Evolutionary conservation across 2,797 vertebrate genomes (phyloP).

Genomic region (Lacerta bilineata): DNA sequence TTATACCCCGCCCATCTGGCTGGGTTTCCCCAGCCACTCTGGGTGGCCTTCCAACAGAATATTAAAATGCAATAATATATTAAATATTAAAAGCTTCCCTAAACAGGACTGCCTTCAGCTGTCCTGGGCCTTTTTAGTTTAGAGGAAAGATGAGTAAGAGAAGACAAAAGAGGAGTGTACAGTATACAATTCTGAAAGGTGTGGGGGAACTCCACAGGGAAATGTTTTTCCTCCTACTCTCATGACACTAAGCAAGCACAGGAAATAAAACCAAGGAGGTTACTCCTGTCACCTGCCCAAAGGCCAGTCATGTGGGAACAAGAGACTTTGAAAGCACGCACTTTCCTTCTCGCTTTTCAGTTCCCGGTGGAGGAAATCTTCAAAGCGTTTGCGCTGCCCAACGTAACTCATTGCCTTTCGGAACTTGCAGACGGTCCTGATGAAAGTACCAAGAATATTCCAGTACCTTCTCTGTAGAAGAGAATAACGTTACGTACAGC

Average conservation of each 20-base stretch:
- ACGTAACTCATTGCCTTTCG: slow-evolving; percentile 56
- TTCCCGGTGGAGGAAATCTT: slow-evolving; percentile 73
- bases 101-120: too few species aligned
- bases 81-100: too few species aligned
- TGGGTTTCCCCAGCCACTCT: too few species aligned
- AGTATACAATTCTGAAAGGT: too few species aligned
- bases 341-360: slow-evolving; percentile 73
- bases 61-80: too few species aligned
- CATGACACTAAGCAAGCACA: neutral
- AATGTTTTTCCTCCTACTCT: too few species aligned
- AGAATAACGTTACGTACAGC: neutral
- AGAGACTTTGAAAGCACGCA: slow-evolving; percentile 61
- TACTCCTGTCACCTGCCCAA: neutral
- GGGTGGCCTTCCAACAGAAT: too few species aligned
- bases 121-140: too few species aligned
- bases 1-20: too few species aligned
- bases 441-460: slow-evolving; percentile 54
- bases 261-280: neutral
- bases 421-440: slow-evolving; percentile 77
- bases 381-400: slow-evolving; percentile 40
- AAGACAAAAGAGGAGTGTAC: too few species aligned
- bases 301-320: neutral
- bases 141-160: too few species aligned
- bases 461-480: slow-evolving; percentile 69
- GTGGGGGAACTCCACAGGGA: too few species aligned